These are phyloP conservation scores for Neogale vison DNA, from an alignment of 2,113 vertebrate genomes.

Conservation along the genomic window DNA sequence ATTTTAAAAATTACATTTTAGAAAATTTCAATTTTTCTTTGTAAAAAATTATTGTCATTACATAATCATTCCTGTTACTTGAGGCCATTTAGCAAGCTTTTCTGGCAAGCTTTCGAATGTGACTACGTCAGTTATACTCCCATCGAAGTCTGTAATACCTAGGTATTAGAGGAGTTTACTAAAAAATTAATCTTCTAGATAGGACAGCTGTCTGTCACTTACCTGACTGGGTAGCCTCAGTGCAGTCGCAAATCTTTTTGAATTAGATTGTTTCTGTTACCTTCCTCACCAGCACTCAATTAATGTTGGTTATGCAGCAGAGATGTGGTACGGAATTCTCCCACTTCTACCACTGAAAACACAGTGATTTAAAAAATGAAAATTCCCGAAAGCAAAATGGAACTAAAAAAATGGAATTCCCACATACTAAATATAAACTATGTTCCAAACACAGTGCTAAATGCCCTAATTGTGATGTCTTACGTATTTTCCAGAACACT, in stretches of 20 bases:
- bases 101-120: neutral
- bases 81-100: neutral
- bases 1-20: neutral
- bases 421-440: neutral
- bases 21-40: neutral
- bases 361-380: neutral
- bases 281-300: neutral
- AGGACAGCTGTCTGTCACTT: neutral
- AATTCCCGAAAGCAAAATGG: neutral
- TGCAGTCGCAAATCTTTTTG: neutral
- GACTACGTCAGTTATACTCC: neutral
- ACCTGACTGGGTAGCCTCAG: neutral
- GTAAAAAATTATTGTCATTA: neutral
- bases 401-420: neutral
- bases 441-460: neutral
- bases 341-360: neutral
- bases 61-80: neutral
- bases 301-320: neutral
- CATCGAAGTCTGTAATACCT: neutral
- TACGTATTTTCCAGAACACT: neutral
- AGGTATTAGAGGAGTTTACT: neutral
- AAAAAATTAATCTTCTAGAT: neutral
- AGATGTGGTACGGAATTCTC: neutral
- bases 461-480: neutral
- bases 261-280: neutral